A percentile compares a stretch with the other conserved stretches of the same genome.
phyloP scores from a whole-genome alignment of 2,113 vertebrate genomes.

The Sula dactylatra region DNA sequence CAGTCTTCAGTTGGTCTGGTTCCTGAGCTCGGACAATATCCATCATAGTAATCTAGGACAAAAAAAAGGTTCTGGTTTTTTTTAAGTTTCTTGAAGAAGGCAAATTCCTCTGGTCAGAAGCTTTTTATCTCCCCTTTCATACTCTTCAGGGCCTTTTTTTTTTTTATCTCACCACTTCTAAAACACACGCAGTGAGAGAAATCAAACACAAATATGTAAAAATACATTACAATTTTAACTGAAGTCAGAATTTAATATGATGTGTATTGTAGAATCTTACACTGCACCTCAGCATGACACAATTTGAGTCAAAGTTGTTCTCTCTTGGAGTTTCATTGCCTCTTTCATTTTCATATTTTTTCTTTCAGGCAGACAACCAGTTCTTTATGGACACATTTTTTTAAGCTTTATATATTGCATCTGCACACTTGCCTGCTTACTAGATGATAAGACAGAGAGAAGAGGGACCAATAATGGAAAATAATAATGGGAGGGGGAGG shows the following conservation, averaged over 20 bases:
- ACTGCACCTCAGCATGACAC: neutral
- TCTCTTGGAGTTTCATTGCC: neutral
- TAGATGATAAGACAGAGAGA: slow-evolving; percentile 57
- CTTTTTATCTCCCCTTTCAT: neutral
- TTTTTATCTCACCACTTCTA: neutral
- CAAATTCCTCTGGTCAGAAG: neutral
- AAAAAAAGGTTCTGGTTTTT: neutral
- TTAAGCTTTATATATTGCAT: neutral
- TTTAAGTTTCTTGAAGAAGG: neutral
- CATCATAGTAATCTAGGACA: neutral
- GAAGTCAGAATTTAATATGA: neutral
- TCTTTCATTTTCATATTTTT: neutral
- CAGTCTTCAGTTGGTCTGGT: neutral
- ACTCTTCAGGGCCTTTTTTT: neutral
- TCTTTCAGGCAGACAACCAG: neutral
- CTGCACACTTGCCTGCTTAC: slow-evolving; percentile 53
- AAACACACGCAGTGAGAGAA: neutral
- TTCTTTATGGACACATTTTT: neutral
- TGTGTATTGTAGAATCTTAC: neutral
- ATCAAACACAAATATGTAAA: slow-evolving; percentile 1
- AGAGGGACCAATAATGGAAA: slow-evolving; percentile 54
- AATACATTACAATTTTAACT: neutral
- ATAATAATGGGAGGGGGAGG: slow-evolving; percentile 26
- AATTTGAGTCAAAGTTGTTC: neutral
- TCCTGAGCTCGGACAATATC: neutral